phyloP scores from a whole-genome alignment of 2,888 invertebrate species.

The Platerodrilus igneus region DNA sequence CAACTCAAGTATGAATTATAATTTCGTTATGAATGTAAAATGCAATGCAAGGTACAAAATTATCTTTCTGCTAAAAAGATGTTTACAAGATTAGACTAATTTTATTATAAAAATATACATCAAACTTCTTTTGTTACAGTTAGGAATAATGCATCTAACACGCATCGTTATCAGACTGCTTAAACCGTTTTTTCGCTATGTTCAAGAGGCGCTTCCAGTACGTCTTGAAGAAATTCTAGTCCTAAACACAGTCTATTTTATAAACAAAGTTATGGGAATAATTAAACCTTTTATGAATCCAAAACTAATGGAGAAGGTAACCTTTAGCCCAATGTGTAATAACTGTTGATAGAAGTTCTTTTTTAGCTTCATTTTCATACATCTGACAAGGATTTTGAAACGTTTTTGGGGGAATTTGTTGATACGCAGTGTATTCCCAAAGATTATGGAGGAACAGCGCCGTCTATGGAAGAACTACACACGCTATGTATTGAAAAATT shows the following conservation, averaged over 20 bases:
- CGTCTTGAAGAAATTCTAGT: conserved; percentile 63
- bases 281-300: conserved; percentile 56
- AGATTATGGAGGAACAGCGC: conserved; percentile 60
- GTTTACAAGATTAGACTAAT: too few relatives aligned
- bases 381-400: conserved; percentile 52
- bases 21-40: too few relatives aligned
- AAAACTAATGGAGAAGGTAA: conserved; percentile 9
- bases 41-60: too few relatives aligned
- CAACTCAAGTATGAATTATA: too few relatives aligned
- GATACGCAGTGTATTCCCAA: conserved; percentile 56
- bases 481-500: conserved; percentile 34
- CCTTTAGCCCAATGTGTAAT: background rate
- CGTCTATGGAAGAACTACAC: conserved; percentile 27
- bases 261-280: conserved; percentile 49
- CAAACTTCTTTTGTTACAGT: conserved; percentile 5
- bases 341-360: background rate
- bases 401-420: conserved; percentile 54
- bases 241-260: conserved; percentile 53
- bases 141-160: conserved; percentile 33
- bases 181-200: conserved; percentile 60
- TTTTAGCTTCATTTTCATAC: conserved; percentile 58
- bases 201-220: conserved; percentile 66
- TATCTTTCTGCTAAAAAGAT: too few relatives aligned
- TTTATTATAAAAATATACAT: too few relatives aligned
- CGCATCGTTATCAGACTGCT: conserved; percentile 41